Percentiles rank a stretch among this genome's conserved stretches.
These are phyloP conservation scores for Epinotia ramella DNA, from an alignment of 2,888 invertebrate genomes.

Conservation along the genomic window DNA sequence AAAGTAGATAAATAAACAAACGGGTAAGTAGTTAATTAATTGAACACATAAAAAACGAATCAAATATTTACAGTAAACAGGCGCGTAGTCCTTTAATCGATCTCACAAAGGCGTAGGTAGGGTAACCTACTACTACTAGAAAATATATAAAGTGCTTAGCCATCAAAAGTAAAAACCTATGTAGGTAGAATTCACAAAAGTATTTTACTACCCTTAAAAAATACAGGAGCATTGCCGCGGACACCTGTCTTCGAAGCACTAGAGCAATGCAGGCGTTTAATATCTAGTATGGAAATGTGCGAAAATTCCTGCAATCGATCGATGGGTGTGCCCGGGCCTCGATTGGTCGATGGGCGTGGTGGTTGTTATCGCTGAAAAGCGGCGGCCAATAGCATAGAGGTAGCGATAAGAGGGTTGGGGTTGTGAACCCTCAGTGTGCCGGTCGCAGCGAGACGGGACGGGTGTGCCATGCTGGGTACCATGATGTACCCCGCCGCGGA, in stretches of 20 bases:
- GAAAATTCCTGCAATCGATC: conserved; percentile 79
- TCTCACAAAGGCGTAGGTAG: too few relatives aligned
- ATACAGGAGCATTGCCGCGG: conserved; percentile 56
- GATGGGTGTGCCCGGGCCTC: conserved; percentile 72
- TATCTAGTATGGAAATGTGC: conserved; percentile 70
- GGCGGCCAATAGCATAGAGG: conserved; percentile 70
- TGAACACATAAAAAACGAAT: neutral
- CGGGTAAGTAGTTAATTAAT: neutral
- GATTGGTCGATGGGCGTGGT: conserved; percentile 82
- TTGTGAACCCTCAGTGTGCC: conserved; percentile 74
- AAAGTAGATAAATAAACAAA: neutral
- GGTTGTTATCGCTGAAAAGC: conserved; percentile 72
- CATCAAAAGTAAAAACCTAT: neutral
- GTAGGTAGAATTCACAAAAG: neutral
- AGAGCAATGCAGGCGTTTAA: conserved; percentile 72
- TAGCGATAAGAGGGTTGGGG: conserved; percentile 81
- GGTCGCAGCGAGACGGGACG: conserved; percentile 69
- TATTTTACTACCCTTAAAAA: conserved; percentile 51
- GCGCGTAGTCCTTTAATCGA: too few relatives aligned
- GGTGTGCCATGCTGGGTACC: conserved; percentile 79
- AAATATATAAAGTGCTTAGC: too few relatives aligned
- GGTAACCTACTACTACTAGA: too few relatives aligned
- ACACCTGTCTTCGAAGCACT: conserved; percentile 66
- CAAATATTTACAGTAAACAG: neutral
- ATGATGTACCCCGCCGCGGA: conserved; percentile 82